phyloP scores from a whole-genome alignment of 2,888 invertebrate species.

The Tanaodytes sp. region DNA sequence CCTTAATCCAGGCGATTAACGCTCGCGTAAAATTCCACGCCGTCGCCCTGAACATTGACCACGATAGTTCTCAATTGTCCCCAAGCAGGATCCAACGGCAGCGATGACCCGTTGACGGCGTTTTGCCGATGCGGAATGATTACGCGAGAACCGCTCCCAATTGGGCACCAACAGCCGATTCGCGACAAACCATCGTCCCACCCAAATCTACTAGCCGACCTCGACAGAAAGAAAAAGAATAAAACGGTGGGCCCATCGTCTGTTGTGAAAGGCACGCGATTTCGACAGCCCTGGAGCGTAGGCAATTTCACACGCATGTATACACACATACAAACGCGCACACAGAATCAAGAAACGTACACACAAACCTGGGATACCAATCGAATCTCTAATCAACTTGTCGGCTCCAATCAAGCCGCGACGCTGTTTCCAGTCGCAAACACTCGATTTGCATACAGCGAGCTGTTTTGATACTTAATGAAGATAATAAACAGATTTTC shows the following conservation, averaged over 20 bases:
- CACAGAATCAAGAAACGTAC: not conserved
- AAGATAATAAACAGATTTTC: slow-evolving; percentile 24
- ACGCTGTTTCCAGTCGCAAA: slow-evolving; percentile 31
- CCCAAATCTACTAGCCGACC: not conserved
- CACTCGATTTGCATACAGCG: slow-evolving; percentile 39
- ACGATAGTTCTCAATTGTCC: slow-evolving; percentile 8
- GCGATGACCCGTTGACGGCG: slow-evolving; percentile 26
- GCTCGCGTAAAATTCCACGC: slow-evolving; percentile 45
- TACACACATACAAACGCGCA: not conserved
- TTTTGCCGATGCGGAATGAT: slow-evolving; percentile 33
- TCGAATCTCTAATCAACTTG: slow-evolving; percentile 1
- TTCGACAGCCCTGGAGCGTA: not conserved
- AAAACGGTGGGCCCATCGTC: slow-evolving; percentile 1
- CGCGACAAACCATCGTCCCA: not conserved
- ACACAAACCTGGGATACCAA: no score
- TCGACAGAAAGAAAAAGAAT: not conserved
- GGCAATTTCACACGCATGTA: not conserved
- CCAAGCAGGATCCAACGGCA: not conserved
- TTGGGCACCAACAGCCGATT: not conserved
- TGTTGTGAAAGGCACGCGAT: not conserved
- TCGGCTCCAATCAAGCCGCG: slow-evolving; percentile 23
- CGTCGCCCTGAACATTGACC: slow-evolving; percentile 23
- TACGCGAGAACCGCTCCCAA: slow-evolving; percentile 31
- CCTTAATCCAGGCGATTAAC: slow-evolving; percentile 79
- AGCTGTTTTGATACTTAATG: slow-evolving; percentile 48